Percentiles rank a stretch among this genome's conserved stretches.
These are phyloP conservation scores for Myripristis jacobus DNA, from an alignment of 2,797 vertebrate genomes.

Conservation along the genomic window DNA sequence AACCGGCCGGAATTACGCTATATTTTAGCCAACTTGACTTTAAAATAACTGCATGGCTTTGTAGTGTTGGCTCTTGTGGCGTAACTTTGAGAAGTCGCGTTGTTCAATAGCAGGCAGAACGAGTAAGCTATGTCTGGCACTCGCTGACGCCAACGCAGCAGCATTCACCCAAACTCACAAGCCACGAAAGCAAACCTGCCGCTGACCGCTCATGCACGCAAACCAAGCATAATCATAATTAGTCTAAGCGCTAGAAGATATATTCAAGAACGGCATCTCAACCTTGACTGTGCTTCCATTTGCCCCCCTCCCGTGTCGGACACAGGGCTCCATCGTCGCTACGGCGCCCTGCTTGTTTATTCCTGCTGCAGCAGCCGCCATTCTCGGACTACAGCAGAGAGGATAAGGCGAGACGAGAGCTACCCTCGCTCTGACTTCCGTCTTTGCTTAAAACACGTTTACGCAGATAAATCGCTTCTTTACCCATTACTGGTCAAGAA, in stretches of 20 bases:
- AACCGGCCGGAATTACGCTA: background rate
- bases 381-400: constrained; percentile 68
- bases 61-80: background rate
- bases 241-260: accelerated
- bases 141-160: constrained; percentile 67
- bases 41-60: background rate
- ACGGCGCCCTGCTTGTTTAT: constrained; percentile 87
- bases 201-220: background rate
- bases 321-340: constrained; percentile 79
- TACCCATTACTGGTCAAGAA: too few species aligned
- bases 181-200: constrained; percentile 36
- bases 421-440: constrained; percentile 57
- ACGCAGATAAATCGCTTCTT: too few species aligned
- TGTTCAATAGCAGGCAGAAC: background rate
- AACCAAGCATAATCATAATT: background rate
- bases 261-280: constrained; percentile 35
- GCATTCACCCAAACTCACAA: constrained; percentile 31
- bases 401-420: constrained; percentile 33
- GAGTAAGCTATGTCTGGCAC: constrained; percentile 14
- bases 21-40: accelerated
- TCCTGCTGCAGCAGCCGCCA: constrained; percentile 80
- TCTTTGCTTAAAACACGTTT: constrained; percentile 22
- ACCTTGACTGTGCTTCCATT: constrained; percentile 90
- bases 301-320: constrained; percentile 81
- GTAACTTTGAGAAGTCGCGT: background rate